phyloP scores from a whole-genome alignment of 2,113 vertebrate genomes.

The Chrysemys picta region DNA sequence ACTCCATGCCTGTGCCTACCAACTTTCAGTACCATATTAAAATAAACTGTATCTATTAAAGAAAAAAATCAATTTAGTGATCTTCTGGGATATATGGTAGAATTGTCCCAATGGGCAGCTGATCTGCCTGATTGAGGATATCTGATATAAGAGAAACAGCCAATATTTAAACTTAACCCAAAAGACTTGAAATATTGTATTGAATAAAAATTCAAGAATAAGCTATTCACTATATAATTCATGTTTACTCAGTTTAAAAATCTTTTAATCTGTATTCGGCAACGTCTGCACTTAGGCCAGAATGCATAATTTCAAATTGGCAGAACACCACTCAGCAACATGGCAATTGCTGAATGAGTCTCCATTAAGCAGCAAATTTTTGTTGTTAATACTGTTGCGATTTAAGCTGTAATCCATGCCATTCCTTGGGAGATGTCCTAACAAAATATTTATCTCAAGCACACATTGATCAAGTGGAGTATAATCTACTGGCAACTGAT shows the following conservation, averaged over 20 bases:
- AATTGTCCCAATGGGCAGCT: neutral
- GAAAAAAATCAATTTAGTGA: neutral
- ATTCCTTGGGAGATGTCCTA: neutral
- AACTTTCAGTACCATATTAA: neutral
- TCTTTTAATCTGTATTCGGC: neutral
- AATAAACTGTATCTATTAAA: neutral
- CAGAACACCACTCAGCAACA: neutral
- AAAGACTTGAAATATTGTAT: neutral
- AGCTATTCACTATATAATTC: neutral
- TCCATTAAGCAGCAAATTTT: neutral
- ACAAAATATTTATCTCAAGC: neutral
- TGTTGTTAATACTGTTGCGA: neutral
- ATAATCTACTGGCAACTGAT: neutral
- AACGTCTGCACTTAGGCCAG: neutral
- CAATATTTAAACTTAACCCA: neutral
- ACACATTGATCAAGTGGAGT: neutral
- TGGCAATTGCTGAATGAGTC: neutral
- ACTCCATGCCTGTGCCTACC: neutral
- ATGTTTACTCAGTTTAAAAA: neutral
- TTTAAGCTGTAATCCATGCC: neutral
- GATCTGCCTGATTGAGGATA: neutral
- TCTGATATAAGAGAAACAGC: neutral
- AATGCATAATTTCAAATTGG: neutral
- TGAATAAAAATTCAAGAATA: neutral
- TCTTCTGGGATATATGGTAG: neutral